Base-by-base conservation (phyloP, 2,888 invertebrate species). In the Mystacides longicornis region DNA sequence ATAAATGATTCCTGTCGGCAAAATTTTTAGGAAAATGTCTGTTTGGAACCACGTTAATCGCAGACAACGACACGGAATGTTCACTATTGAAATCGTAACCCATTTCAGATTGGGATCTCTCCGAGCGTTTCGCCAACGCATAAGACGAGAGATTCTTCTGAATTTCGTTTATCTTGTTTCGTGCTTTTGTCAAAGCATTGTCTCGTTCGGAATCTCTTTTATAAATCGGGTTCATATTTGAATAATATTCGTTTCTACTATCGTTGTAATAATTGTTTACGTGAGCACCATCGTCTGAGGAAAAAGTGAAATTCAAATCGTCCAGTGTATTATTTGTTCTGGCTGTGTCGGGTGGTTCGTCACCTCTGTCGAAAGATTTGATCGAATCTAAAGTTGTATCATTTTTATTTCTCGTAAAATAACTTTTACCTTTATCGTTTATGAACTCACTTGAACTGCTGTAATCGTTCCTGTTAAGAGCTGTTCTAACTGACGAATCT, bases 261-360 rank as follows among this genome's bases (percentile, higher is more conserved):
- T 57, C 53, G 11, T 19, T 49, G 45, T 53, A 57, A 3, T 53
- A 27, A 21, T 37, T 45, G 31, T 52, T 51, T 2, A 48, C 49
- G 9, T 42, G 52, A 7, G 55, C 43, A 14, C 49, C 71, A 27
- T 67, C 64, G 57, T 77, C 77, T 0, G 75, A 71, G 11, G 76
- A 70, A 55, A 77, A 76, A 0, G 77, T 74, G 0, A 74, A 72
- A 48, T 77, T 77, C 20, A 77, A 61, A 61, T 75, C 77, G 0
- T 75, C 77, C 67, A 77, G 64, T 1, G 77, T 77, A 59, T 77
- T 77, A 65, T 73, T 76, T 62, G 77, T 76, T 67, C 75, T 71
- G 60, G 75, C 75, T 33, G 75, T 76, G 47, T 74, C 58, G 11
- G 73, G 67, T 20, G 66, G 67, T 1, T 75, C 77, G 60, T 66